Conservation (phyloP, 2,888 invertebrate genomes). For the Kryphioiulus occultus region DNA sequence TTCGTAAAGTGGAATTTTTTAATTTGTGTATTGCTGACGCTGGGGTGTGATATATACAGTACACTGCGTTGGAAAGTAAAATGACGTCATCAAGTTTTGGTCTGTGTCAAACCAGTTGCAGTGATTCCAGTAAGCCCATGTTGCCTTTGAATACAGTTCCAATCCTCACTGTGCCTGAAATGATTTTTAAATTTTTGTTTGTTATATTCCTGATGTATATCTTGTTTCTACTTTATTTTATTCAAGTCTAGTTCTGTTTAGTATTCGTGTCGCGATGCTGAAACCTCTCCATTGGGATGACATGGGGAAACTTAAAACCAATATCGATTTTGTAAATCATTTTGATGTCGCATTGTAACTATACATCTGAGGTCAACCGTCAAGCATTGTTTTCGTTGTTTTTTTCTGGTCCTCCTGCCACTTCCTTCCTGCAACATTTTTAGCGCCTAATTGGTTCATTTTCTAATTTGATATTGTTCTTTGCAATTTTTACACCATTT, state of each 20-base stretch:
- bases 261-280: background rate
- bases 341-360: background rate
- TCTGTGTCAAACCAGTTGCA: too few species aligned
- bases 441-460: background rate
- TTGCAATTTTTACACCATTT: background rate
- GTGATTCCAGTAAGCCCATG: too few species aligned
- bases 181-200: too few species aligned
- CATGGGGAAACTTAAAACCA: background rate
- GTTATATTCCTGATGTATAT: too few species aligned
- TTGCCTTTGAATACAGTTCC: too few species aligned
- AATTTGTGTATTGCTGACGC: too few species aligned
- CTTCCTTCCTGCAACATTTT: background rate
- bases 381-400: background rate
- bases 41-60: too few species aligned
- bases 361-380: background rate
- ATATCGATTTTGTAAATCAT: background rate
- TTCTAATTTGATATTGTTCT: background rate
- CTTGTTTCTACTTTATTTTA: background rate
- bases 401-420: background rate
- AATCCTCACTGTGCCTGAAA: too few species aligned
- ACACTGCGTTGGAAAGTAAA: too few species aligned
- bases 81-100: too few species aligned
- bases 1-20: too few species aligned
- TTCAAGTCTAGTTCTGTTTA: background rate
- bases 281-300: background rate